Base-by-base conservation (phyloP, 1,140 invertebrate species). In the Colletes gigas region DNA sequence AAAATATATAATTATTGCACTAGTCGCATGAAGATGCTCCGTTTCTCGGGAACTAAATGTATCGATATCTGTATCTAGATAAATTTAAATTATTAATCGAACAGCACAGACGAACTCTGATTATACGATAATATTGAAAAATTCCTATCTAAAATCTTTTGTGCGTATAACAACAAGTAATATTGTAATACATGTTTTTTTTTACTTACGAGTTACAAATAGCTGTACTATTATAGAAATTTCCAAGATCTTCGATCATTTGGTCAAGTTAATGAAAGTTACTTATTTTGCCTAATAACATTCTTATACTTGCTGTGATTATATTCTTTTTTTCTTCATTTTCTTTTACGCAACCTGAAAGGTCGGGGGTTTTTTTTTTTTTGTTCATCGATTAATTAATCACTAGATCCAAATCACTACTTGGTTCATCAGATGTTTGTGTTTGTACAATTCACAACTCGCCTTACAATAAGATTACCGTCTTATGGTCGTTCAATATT, bases 91-190 rank as follows among this genome's bases (percentile, higher is more conserved):
- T 59, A 52, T 69, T 63, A 65, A 54, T 75, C 12, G n/a, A 71
- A 81, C 74, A 82, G 74, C 66, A 76, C 57, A 50, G 50, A 73
- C 39, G 60, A 84, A 84, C 78, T 77, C 80, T 82, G 83, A 87
- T 84, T 83, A 84, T 73, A 84, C 78, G 68, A 81, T 78, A 80
- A 83, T 75, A 84, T 79, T 14, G 63, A 81, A 80, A 78, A 69
- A 82, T 30, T 78, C 50, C 75, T 81, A 80, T 52, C 68, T 86
- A 83, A 79, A 81, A 76, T 73, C 69, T 50, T 82, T 86, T 86
- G 82, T 86, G 82, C 82, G 82, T 82, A 68, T 81, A 83, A 81
- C 78, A 81, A 75, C 78, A 81, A 75, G 59, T 80, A 81, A 77
- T 78, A 78, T 72, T 50, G 54, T 60, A 78, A 71, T 62, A 72